Percentiles rank a stretch among this genome's conserved stretches.
Conservation (phyloP, 2,113 vertebrate genomes). For the Orcinus orca region DNA sequence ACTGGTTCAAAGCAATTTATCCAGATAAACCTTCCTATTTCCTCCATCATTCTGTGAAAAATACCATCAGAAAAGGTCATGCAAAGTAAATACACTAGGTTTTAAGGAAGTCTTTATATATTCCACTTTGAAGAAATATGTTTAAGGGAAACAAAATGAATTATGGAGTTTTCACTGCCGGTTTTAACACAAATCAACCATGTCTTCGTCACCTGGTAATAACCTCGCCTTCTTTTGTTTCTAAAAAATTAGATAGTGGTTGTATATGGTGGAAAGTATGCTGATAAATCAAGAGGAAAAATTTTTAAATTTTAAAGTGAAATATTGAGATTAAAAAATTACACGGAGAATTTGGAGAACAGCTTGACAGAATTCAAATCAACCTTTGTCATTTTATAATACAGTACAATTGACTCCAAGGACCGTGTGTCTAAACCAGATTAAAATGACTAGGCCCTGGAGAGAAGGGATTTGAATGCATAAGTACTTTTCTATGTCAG, state of each 20-base stretch:
- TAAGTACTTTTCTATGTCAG: slow-evolving; percentile 20
- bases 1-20: slow-evolving; percentile 24
- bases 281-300: slow-evolving; percentile 14
- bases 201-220: neutral
- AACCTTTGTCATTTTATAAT: slow-evolving; percentile 25
- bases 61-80: neutral
- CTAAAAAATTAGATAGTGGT: neutral
- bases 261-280: neutral
- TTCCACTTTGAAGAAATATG: neutral
- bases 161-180: neutral
- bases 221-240: slow-evolving; percentile 25
- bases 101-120: neutral
- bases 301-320: neutral
- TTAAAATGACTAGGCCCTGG: neutral
- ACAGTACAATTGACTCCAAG: neutral
- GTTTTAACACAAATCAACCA: neutral
- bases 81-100: slow-evolving; percentile 1
- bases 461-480: slow-evolving; percentile 11
- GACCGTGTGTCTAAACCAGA: neutral
- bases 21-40: slow-evolving; percentile 17
- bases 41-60: neutral
- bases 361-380: slow-evolving; percentile 21
- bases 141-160: slow-evolving; percentile 7
- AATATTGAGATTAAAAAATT: slow-evolving; percentile 30
- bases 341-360: neutral